Conservation (phyloP, 2,888 invertebrate species). For the Aphelenchoides bicaudatus region DNA sequence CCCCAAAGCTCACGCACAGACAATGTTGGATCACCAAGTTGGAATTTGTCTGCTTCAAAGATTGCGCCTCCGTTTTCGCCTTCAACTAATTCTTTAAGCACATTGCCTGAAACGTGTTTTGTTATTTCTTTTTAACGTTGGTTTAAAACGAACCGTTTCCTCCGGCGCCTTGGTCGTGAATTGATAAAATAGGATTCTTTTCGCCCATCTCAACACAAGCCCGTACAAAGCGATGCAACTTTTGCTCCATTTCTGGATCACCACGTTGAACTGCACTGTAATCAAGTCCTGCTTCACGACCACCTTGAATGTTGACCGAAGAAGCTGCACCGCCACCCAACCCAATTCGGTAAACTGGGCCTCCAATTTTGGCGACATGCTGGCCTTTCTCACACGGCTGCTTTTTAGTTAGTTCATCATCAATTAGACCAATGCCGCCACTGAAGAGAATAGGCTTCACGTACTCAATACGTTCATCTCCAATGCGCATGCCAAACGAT, state of each 20-base stretch:
- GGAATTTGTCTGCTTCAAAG: slow-evolving; percentile 79
- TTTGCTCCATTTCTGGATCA: slow-evolving; percentile 98
- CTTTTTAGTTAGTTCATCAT: slow-evolving; percentile 38
- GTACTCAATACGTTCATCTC: slow-evolving; percentile 71
- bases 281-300: slow-evolving; percentile 73
- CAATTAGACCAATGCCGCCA: slow-evolving; percentile 68
- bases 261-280: slow-evolving; percentile 93
- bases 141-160: slow-evolving; percentile 67
- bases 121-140: neutral
- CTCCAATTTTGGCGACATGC: slow-evolving; percentile 88
- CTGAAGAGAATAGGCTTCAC: slow-evolving; percentile 99
- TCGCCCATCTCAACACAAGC: slow-evolving; percentile 78
- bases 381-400: slow-evolving; percentile 29
- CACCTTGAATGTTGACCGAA: slow-evolving; percentile 72
- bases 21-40: slow-evolving; percentile 88
- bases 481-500: slow-evolving; percentile 68
- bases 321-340: slow-evolving; percentile 98
- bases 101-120: slow-evolving; percentile 72
- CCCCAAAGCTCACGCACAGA: slow-evolving; percentile 92
- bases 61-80: slow-evolving; percentile 77
- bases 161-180: slow-evolving; percentile 99
- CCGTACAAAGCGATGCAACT: slow-evolving; percentile 85
- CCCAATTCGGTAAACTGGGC: slow-evolving; percentile 93
- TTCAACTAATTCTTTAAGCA: slow-evolving; percentile 90
- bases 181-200: slow-evolving; percentile 83